Conservation (phyloP, 2,113 vertebrate genomes). For the Probosciger aterrimus region DNA sequence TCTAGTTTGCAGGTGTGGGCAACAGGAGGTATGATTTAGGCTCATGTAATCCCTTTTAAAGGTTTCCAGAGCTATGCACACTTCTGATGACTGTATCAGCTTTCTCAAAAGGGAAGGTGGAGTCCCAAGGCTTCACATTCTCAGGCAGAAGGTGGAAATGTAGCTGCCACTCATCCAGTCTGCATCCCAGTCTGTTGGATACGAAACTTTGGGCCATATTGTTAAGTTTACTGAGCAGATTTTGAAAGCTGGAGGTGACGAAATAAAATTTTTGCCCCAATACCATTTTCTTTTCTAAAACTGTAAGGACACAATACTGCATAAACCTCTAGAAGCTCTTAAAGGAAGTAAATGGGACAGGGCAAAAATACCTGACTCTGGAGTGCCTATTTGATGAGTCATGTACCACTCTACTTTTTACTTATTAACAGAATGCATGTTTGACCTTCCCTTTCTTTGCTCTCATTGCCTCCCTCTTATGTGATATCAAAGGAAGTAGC, state of each 20-base stretch:
- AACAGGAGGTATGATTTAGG: not conserved
- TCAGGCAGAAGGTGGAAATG: not conserved
- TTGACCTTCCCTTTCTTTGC: slow-evolving; percentile 31
- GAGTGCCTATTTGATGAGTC: slow-evolving; percentile 40
- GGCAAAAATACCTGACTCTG: not conserved
- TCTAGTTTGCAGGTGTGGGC: not conserved
- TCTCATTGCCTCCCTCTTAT: not conserved
- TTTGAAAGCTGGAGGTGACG: not conserved
- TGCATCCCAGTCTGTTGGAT: not conserved
- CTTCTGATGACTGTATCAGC: not conserved
- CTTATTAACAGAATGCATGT: not conserved
- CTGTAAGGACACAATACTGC: not conserved
- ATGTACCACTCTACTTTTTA: not conserved
- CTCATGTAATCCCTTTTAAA: not conserved
- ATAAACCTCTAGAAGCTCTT: not conserved
- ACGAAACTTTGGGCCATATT: not conserved
- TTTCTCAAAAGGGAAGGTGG: not conserved
- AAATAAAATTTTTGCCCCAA: not conserved
- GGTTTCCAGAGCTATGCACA: not conserved
- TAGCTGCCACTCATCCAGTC: not conserved
- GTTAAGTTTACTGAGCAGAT: accelerated
- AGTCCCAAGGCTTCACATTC: not conserved
- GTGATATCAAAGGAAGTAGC: not conserved
- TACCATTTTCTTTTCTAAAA: not conserved
- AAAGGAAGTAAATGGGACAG: slow-evolving; percentile 14